Base-by-base conservation (phyloP, 2,888 invertebrate species). In the Rhamnusium bicolor region DNA sequence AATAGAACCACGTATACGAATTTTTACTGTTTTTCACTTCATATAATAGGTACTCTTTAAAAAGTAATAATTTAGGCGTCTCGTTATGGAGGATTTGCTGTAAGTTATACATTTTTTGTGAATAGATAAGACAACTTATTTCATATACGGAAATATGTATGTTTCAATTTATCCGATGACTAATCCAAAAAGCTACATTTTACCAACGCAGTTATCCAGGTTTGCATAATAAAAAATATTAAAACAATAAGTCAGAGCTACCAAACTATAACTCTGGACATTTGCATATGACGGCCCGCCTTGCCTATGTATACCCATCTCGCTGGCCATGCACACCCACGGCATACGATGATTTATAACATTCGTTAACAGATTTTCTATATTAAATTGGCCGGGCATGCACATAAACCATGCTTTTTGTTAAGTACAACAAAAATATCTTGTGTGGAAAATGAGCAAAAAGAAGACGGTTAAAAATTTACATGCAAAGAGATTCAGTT, bases 321-420 rank as follows among this genome's bases (percentile, higher is more conserved):
- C 69, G 74, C 69, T 63, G 72, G 72, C 72, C 76, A 68, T 72
- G 71, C 73, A 75, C 76, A 79, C 77, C 79, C 81, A 80, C 79
- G 63, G 75, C 63, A 54, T 70, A 68, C 63, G 78, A 79, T 80
- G 79, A 81, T 82, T 82, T 81, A 82, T 80, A 70, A 74, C 74
- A 72, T 80, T 81, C 76, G 79, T 80, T 81, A 80, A 80, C 76
- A 77, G 79, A 80, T 79, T 80, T 65, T 63, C 56, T 56, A 60
- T 70, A 69, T 49, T 21, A 51, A 72, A 69, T 69, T 65, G 74
- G 40, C 53, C 32, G 29, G 27, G 32, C 58, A 58, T 58, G 58
- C 58, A 58, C 58, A 58, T 29, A 58, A 58, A 58, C 58, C 32
- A 29, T 29, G 54, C 16, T 58, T 58, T 58, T 58, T 58, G 27